Base-by-base conservation (phyloP, 2,113 vertebrate species). In the Gopherus evgoodei region DNA sequence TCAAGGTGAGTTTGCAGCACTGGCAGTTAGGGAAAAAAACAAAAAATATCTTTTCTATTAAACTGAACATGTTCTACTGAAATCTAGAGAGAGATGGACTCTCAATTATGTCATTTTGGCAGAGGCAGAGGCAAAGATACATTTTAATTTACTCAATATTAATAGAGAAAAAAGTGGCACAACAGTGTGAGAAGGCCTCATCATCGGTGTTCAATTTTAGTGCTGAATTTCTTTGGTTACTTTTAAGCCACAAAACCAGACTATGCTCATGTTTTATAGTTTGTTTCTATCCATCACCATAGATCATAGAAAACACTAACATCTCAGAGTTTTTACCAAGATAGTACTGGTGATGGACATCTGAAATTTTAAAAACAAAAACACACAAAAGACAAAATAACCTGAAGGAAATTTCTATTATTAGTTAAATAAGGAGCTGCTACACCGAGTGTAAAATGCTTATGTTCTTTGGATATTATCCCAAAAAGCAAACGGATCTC, bases 401-500 rank as follows among this genome's bases (percentile, higher is more conserved):
- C 47, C 5, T 35, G 79, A 49, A 94, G 91, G 89, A 83, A 42
- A 81, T 11, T 11, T 44, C 0, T 6, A 47, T 47, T 78, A 76
- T 88, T 87, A 88, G 56, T 95, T 49, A 95, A 95, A 91, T 62
- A 90, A 94, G 53, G 35, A 85, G 35, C 10, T 49, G 1, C 19
- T 93, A 88, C 35, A 80, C 56, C 89, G 53, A 84, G 52, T 75
- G 62, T 53, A 97, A 93, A 87, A 49, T 42, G 57, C 0, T 0
- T 86, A 81, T 87, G 94, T 69, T 87, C 86, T 90, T 90, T 79
- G 96, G 94, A 93, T 86, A 81, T 69, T 83, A 93, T 83, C 93
- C 96, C 94, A 95, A 95, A 97, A 90, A 87, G 92, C 93, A 93
- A 90, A 56, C 25, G 1, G 91, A 96, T 95, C 81, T 91, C 94